Evolutionary conservation across 2,888 invertebrate species (phyloP), one percentile per base, ranked within the genome.

Genomic region (Orgyia antiqua): DNA sequence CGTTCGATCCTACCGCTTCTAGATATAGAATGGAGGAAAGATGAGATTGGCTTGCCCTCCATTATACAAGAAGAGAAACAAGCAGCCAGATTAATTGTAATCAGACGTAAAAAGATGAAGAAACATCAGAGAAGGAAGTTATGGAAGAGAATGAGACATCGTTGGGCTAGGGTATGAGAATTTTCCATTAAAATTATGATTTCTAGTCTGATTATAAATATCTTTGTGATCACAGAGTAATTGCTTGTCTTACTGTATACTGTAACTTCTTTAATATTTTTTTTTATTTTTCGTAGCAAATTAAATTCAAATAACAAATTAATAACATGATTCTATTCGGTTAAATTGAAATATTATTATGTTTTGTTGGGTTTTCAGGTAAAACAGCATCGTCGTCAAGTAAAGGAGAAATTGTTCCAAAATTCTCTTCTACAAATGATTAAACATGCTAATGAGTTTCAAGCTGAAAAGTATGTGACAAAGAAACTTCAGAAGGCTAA

Each of bases 21-120:
- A 45, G 83, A 73, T 9, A 69, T 69, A 20, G 68, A 78, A 24
- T 67, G 73, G 59, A 58, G 57, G 10, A 82, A 87, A 56, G 83
- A 87, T 66, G 82, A 84, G 26, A 51, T 88, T 12, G 87, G 88
- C 13, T 51, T 88, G 24, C 89, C 89, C 0, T 55, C 79, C 0
- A 42, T 62, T 1, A 59, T 58, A 2, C 67, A 72, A 30, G 82
- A 88, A 27, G 91, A 92, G 59, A 93, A 92, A 59, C 89, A 91
- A 56, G 94, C 95, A 0, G 89, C 88, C 0, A 83, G 93, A 29
- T 71, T 95, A 35, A 91, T 95, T 44, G 91, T 93, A 0, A 94
- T 95, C 18, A 87, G 96, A 27, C 86, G 91, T 28, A 89, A 90
- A 31, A 96, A 96, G 76, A 96, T 97, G 94, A 94, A 92, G 70